These are phyloP conservation scores for Acleris laterana DNA, from an alignment of 2,888 invertebrate genomes.

Conservation along the genomic window DNA sequence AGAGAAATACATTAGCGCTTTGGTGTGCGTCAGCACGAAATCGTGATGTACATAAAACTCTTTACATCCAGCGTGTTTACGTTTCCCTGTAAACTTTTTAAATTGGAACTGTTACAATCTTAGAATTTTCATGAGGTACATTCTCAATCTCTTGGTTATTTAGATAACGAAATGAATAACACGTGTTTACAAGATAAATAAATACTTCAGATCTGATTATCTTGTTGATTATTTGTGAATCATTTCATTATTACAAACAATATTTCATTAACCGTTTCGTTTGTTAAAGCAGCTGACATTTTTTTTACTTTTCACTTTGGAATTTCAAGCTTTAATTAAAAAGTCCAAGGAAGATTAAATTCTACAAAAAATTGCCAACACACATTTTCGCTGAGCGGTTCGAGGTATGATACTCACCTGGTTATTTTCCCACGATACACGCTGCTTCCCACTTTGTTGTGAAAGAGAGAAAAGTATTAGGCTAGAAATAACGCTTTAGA, in stretches of 20 bases:
- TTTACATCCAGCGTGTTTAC: conserved; percentile 40
- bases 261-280: conserved; percentile 1
- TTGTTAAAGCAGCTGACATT: not conserved
- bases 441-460: conserved; percentile 11
- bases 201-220: conserved; percentile 6
- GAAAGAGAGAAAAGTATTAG: conserved; percentile 11
- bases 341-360: conserved; percentile 10
- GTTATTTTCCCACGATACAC: conserved; percentile 16
- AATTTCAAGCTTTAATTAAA: conserved; percentile 21
- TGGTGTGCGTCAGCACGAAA: conserved; percentile 50
- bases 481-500: conserved; percentile 11
- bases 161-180: conserved; percentile 10
- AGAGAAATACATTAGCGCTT: conserved; percentile 39
- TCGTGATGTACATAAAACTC: conserved; percentile 42
- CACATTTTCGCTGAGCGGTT: conserved; percentile 15
- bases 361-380: conserved; percentile 15
- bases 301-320: not conserved
- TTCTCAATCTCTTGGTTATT: not conserved
- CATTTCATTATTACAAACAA: conserved; percentile 5
- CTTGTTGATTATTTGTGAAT: conserved; percentile 3
- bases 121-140: conserved; percentile 5
- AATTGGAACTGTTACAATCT: conserved; percentile 31
- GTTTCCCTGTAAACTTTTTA: conserved; percentile 39
- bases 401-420: conserved; percentile 25
- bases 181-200: conserved; percentile 7